A percentile compares a stretch with the other conserved stretches of the same genome.
Conservation (phyloP, 2,113 vertebrate species). For the Micronycteris hirsuta region DNA sequence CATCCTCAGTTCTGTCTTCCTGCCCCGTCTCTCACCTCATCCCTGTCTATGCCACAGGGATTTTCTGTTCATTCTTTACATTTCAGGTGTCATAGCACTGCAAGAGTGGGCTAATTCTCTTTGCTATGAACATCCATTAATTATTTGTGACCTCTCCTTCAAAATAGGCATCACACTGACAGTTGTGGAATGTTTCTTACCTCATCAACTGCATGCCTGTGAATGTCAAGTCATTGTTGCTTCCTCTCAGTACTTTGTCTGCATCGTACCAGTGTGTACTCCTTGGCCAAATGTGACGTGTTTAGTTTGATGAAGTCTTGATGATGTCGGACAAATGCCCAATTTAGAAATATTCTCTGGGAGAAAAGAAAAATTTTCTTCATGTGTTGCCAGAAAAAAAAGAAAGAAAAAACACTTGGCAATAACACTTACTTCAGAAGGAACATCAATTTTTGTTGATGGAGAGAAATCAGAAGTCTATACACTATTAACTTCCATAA, state of each 20-base stretch:
- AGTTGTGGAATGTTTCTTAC: background rate
- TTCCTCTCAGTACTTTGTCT: background rate
- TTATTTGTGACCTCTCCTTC: background rate
- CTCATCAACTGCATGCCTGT: background rate
- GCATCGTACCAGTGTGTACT: background rate
- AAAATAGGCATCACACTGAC: background rate
- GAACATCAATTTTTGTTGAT: background rate
- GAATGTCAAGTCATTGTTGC: background rate
- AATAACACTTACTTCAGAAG: background rate
- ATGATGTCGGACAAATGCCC: background rate
- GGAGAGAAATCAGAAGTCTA: background rate
- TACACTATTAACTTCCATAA: background rate
- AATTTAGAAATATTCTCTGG: background rate
- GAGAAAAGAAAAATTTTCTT: background rate
- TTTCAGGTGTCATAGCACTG: background rate
- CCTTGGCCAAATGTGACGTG: background rate
- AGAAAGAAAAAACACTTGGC: background rate
- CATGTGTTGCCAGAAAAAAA: background rate
- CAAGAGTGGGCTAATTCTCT: background rate
- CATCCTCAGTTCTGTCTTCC: background rate
- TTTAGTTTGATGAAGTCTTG: background rate
- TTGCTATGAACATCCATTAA: background rate
- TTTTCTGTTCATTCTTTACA: background rate
- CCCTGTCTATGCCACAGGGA: background rate
- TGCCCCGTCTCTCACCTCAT: background rate